Base-by-base conservation (phyloP, 2,888 invertebrate genomes). In the Hyppa rectilinea region DNA sequence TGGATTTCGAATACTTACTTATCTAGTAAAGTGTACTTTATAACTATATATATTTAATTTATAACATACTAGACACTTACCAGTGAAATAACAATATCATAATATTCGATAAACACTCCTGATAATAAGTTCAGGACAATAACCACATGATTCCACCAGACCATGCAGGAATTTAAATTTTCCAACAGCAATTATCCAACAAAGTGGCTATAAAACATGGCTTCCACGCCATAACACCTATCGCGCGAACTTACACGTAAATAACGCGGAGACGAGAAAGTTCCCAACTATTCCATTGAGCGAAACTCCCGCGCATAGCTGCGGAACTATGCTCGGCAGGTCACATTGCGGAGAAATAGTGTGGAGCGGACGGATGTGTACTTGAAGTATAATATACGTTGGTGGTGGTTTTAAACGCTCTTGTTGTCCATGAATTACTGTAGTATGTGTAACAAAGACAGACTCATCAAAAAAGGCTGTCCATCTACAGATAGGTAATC, bases 251-350 rank as follows among this genome's bases (percentile, higher is more conserved):
- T 80, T 67, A 58, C 71, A 79, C 61, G 40, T 67, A 80, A 61
- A 64, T 80, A 79, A 14, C 59, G 62, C 4, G 52, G 69, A 60
- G 50, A 60, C 59, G 55, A 36, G 47, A 38, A 67, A 79, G 76
- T 79, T 71, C 2, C 2, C 20, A 79, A 79, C 78, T 80, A 79
- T 79, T 80, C 71, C 12, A 80, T 64, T 78, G 80, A 73, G 55
- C 20, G 36, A 45, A 71, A 79, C 78, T 79, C 71, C 72, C 56
- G 78, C 80, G 75, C 78, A 80, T 80, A 63, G 49, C 78, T 64
- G 34, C 0, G 29, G 29, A 79, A 80, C 76, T 79, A 79, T 79
- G 78, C 58, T 34, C 34, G 58, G 34, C 50, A 34, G 80, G 80
- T 66, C 71, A 79, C 56, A 80, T 50, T 67, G 67, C 63, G 49